A percentile compares a stretch with the other conserved stretches of the same genome.
Conservation (phyloP, 2,888 invertebrate species). For the Tholera decimalis region DNA sequence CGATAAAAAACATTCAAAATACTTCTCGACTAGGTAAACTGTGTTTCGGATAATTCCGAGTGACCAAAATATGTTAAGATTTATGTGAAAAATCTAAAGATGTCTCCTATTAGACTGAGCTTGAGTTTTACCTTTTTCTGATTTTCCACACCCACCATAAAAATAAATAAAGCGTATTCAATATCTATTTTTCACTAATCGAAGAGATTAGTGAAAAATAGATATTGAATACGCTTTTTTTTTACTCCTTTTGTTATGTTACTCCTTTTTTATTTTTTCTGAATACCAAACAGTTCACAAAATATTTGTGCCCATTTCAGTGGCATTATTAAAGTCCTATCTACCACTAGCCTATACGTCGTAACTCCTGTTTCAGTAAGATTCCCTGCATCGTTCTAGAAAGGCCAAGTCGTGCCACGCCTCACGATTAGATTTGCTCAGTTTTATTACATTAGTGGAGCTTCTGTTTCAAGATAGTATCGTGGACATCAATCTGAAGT, state of each 20-base stretch:
- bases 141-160: no score
- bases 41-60: conserved; percentile 22
- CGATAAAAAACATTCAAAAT: conserved; percentile 54
- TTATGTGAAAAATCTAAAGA: not conserved
- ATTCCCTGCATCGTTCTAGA: conserved; percentile 36
- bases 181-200: no score
- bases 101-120: not conserved
- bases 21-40: conserved; percentile 29
- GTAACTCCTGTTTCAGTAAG: conserved; percentile 23
- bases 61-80: conserved; percentile 2
- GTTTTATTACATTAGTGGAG: conserved; percentile 53
- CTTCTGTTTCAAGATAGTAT: conserved; percentile 50
- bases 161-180: no score
- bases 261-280: not conserved
- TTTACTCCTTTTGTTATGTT: no score
- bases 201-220: no score
- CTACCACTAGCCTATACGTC: not conserved
- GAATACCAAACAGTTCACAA: not conserved
- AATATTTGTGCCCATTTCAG: not conserved
- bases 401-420: conserved; percentile 58
- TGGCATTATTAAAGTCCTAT: not conserved
- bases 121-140: no score
- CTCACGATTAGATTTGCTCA: conserved; percentile 58
- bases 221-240: no score
- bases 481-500: conserved; percentile 9